Evolutionary conservation across 2,113 vertebrate genomes (phyloP).

Genomic region (Anoplopoma fimbria): DNA sequence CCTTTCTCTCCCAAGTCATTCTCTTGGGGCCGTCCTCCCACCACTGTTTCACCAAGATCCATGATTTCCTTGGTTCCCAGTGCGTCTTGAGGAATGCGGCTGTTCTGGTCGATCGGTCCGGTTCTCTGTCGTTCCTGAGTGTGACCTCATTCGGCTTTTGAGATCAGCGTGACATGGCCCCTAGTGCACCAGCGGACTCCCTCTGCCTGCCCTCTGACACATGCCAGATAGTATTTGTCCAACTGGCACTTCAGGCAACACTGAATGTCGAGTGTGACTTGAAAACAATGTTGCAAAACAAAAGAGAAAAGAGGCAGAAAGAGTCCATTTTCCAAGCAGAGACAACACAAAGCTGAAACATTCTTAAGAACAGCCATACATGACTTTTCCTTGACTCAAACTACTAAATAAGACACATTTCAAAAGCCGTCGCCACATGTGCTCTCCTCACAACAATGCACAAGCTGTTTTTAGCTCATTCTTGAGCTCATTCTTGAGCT

Average conservation of each 20-base stretch:
- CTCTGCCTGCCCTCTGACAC: slow-evolving; percentile 48
- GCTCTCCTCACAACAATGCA: slow-evolving; percentile 9
- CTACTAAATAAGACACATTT: neutral
- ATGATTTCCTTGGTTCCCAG: slow-evolving; percentile 47
- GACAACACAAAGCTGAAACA: neutral
- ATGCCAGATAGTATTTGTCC: slow-evolving; percentile 50
- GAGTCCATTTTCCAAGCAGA: slow-evolving; percentile 8
- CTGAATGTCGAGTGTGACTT: slow-evolving; percentile 14
- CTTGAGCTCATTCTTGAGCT: slow-evolving; percentile 61
- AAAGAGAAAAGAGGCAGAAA: neutral
- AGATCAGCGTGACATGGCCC: slow-evolving; percentile 55
- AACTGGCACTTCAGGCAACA: slow-evolving; percentile 39
- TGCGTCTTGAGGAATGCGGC: slow-evolving; percentile 66
- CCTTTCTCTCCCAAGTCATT: slow-evolving; percentile 54
- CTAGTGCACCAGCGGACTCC: slow-evolving; percentile 36
- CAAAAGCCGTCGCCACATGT: neutral
- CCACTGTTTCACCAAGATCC: slow-evolving; percentile 30
- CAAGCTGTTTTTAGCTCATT: slow-evolving; percentile 57
- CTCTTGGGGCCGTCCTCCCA: slow-evolving; percentile 12
- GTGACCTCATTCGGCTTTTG: slow-evolving; percentile 68
- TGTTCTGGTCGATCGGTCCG: slow-evolving; percentile 62
- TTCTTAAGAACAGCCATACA: neutral
- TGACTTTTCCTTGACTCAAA: neutral
- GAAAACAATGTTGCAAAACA: slow-evolving; percentile 17
- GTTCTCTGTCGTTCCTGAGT: slow-evolving; percentile 50